Percentiles rank a stretch among this genome's conserved stretches.
Evolutionary conservation across 2,888 invertebrate genomes (phyloP).

Genomic region (Xylota sylvarum): DNA sequence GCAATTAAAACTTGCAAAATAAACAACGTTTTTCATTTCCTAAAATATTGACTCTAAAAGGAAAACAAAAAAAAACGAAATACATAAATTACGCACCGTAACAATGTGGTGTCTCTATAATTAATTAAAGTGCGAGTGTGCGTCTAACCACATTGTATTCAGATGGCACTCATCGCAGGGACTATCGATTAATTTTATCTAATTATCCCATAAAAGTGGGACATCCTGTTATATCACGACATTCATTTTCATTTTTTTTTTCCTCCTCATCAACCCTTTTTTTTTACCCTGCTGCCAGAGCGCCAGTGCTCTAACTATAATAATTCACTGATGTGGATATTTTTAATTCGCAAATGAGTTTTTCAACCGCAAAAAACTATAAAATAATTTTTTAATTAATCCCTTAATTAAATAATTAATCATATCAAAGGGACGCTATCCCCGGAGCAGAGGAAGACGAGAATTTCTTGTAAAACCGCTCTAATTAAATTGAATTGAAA

Average conservation of each 20-base stretch:
- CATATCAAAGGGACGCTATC: not conserved
- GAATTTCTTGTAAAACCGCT: not conserved
- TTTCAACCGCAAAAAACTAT: slow-evolving; percentile 1
- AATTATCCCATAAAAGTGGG: slow-evolving; percentile 58
- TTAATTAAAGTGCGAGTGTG: slow-evolving; percentile 58
- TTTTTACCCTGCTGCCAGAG: not conserved
- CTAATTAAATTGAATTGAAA: slow-evolving; percentile 19
- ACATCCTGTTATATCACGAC: slow-evolving; percentile 48
- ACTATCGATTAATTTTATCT: slow-evolving; percentile 61
- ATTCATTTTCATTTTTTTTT: not conserved
- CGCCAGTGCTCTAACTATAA: not conserved
- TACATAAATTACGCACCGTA: slow-evolving; percentile 39
- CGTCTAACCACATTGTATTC: slow-evolving; percentile 26
- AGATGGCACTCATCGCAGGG: slow-evolving; percentile 10
- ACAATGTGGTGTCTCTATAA: slow-evolving; percentile 29
- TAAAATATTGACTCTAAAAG: slow-evolving; percentile 5
- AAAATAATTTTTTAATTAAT: slow-evolving; percentile 16
- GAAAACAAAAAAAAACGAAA: slow-evolving; percentile 9
- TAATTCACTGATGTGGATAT: slow-evolving; percentile 1
- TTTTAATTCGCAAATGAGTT: slow-evolving; percentile 34
- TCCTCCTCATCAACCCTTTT: not conserved
- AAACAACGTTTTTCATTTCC: not conserved
- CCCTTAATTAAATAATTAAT: slow-evolving; percentile 36
- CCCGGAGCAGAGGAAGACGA: not conserved
- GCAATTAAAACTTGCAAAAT: not conserved